Evolutionary conservation across 2,113 vertebrate genomes (phyloP), one percentile per base, ranked within the genome.

Genomic region (Anser cygnoides): DNA sequence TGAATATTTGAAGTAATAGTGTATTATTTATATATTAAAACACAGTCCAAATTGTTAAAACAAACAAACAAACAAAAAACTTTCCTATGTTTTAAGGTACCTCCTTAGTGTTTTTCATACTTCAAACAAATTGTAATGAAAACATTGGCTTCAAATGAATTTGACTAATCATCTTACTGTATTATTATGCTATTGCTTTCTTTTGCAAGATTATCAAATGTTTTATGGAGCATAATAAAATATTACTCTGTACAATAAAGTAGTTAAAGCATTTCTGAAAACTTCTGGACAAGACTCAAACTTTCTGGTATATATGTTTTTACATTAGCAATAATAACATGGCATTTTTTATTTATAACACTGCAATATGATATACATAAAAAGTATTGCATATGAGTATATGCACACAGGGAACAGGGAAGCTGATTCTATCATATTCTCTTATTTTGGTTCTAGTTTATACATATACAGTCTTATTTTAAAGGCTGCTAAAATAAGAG

Each of bases 1-100:
- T 91, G 43, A 92, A 72, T 95, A 93, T 92, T 89, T 93, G 57
- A 97, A 93, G 12, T 22, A 50, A 59, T 93, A 28, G 39, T 87
- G 87, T 92, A 50, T 65, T 31, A 73, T 29, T 95, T 83, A 74
- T 66, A 35, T 29, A 68, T 16, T 62, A 95, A 89, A 93, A 11
- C 0, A 7, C 77, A 57, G 10, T 43, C 29, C 35, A 66, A 76
- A 71, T 26, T 71, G 68, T 35, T 55, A 54, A 55, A 50, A 50
- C 22, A 50, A 50, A 49, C 21, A 46, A 19, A 46, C 20, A 22
- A 49, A 23, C 21, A 22, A 50, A 50, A 52, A 52, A 25, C 22
- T 52, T 52, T 25, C 50, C 22, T 25, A 52, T 25, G 12, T 37
- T 84, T 87, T 37, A 50, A 89, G 28, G 50, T 52, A 71, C 65